Evolutionary conservation across 1,140 invertebrate genomes (phyloP), one percentile per base, ranked within the genome.

Genomic region (Riptortus pedestris): DNA sequence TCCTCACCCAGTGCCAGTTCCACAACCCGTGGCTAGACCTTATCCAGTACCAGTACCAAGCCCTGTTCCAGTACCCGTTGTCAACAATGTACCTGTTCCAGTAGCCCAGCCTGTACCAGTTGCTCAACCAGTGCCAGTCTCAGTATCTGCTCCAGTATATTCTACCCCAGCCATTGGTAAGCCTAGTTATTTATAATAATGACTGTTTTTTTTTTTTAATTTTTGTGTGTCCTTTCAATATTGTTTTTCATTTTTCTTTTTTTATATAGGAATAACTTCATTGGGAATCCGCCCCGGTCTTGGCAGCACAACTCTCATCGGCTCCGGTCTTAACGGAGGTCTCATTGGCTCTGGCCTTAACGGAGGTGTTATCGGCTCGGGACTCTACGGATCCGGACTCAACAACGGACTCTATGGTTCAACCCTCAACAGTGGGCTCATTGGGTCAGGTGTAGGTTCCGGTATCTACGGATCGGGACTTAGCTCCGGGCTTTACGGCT

Each of bases 101-200:
- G 61, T 60, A 20, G 2, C 59, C 18, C 59, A 60, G 5, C 59
- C 59, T 33, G 59, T 60, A 24, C 14, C 59, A 33, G 29, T 60
- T 52, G 5, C 16, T 52, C 16, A 52, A 18, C 48, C 48, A 7
- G 18, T 52, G 7, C 76, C 75, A 0, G 70, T 73, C 0, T 77
- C 78, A 0, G 65, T 66, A 4, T 9, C 18, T 4, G 11, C 11
- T 11, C 4, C 55, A n/a, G n/a, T n/a, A n/a, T n/a, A n/a, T n/a
- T n/a, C n/a, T n/a, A n/a, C n/a, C n/a, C n/a, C n/a, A n/a, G n/a
- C n/a, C n/a, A n/a, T n/a, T n/a, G n/a, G n/a, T n/a, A n/a, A n/a
- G n/a, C 26, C 77, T 77, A 38, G 33, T 38, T 16, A 16, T 7
- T 38, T 9, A 38, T 7, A 38, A 38, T 38, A 9, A 38, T 9